These are phyloP conservation scores for Oxystoma pomonae DNA, from an alignment of 2,888 invertebrate genomes.

Conservation along the genomic window DNA sequence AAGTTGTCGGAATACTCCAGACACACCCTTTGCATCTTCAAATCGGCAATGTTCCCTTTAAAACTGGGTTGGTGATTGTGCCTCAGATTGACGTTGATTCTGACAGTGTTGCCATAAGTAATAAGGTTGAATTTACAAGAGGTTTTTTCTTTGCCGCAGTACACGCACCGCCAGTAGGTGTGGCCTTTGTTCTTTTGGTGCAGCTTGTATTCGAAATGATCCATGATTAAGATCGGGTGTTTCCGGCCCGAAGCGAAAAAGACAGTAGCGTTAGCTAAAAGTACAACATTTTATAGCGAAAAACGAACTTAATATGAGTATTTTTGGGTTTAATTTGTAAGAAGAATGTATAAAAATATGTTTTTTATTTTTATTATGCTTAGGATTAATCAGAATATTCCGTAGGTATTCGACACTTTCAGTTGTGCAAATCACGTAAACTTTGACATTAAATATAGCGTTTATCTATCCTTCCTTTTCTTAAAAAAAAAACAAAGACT, in stretches of 20 bases:
- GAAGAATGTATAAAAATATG: too few species aligned
- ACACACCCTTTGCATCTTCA: neutral
- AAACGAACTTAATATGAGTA: too few species aligned
- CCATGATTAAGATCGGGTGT: slow-evolving; percentile 18
- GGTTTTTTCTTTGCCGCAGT: slow-evolving; percentile 8
- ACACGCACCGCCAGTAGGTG: slow-evolving; percentile 10
- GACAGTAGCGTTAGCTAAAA: neutral
- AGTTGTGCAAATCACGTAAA: too few species aligned
- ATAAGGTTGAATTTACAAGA: neutral
- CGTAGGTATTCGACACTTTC: too few species aligned
- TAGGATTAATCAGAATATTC: too few species aligned
- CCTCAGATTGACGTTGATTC: neutral
- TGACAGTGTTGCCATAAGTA: neutral
- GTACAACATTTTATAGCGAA: too few species aligned
- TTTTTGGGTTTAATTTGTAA: too few species aligned
- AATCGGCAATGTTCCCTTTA: slow-evolving; percentile 5
- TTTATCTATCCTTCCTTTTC: too few species aligned
- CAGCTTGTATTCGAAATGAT: slow-evolving; percentile 15
- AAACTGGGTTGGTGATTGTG: slow-evolving; percentile 14
- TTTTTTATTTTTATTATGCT: too few species aligned
- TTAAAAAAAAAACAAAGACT: too few species aligned
- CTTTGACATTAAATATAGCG: too few species aligned
- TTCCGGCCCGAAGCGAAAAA: slow-evolving; percentile 11
- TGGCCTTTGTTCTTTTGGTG: neutral
- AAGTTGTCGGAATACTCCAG: slow-evolving; percentile 4